Evolutionary conservation across 1,140 invertebrate species (phyloP).

Genomic region (Caligus rogercresseyi): DNA sequence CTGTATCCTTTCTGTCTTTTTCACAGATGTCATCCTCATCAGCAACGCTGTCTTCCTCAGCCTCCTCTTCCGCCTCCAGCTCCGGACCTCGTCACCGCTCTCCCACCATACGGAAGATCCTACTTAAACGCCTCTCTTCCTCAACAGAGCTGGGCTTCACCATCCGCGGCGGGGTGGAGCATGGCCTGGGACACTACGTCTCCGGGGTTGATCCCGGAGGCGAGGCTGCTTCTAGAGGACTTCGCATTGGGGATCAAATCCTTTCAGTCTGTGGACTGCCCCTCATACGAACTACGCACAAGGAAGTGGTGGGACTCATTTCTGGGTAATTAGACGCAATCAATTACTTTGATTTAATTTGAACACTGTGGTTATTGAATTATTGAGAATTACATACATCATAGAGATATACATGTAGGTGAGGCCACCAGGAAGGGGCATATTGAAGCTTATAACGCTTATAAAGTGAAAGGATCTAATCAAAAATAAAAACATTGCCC

Average conservation of each 20-base stretch:
- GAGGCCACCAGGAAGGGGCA: too few species aligned
- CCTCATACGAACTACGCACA: not conserved
- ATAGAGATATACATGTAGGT: too few species aligned
- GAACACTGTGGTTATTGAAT: too few species aligned
- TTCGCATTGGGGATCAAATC: constrained; percentile 16
- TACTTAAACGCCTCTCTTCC: not conserved
- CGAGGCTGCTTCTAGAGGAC: constrained; percentile 10
- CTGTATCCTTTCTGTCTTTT: too few species aligned
- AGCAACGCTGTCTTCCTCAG: not conserved
- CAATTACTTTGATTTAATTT: too few species aligned
- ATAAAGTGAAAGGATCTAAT: too few species aligned
- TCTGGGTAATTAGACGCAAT: too few species aligned
- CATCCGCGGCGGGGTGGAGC: constrained; percentile 14
- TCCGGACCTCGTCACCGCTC: not conserved
- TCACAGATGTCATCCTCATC: not conserved
- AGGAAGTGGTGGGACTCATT: constrained; percentile 5
- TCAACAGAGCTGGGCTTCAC: constrained; percentile 5
- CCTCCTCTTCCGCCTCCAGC: not conserved
- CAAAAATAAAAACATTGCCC: too few species aligned
- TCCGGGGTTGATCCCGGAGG: constrained; percentile 12
- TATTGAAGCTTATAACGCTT: too few species aligned
- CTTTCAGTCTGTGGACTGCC: constrained; percentile 3
- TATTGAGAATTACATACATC: too few species aligned
- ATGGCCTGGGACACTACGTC: constrained; percentile 18
- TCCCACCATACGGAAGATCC: not conserved